Conservation (phyloP, 53 echinoderm and acorn worm genomes). For the Echinometra lucunter region DNA sequence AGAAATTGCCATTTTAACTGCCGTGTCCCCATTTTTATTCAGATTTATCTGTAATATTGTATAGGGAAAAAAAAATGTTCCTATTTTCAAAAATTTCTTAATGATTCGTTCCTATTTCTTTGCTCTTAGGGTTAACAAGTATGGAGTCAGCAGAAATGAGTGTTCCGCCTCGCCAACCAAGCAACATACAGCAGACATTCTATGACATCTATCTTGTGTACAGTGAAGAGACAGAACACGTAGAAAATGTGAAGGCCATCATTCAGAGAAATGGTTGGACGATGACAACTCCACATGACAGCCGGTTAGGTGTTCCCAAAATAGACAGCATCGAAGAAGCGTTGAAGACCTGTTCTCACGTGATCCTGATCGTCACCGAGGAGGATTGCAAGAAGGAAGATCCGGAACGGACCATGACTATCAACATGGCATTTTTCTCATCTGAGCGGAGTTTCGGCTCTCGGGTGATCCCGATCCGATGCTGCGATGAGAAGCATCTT, state of each 20-base stretch:
- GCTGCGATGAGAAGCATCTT: too few relatives aligned
- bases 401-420: background rate
- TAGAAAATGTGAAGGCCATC: background rate
- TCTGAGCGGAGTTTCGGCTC: too few relatives aligned
- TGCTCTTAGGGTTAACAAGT: too few relatives aligned
- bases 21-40: too few relatives aligned
- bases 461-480: background rate
- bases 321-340: background rate
- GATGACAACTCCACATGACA: background rate
- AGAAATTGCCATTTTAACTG: too few relatives aligned
- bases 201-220: background rate
- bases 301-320: background rate
- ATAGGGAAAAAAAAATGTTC: too few relatives aligned
- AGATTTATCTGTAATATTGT: too few relatives aligned
- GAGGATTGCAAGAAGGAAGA: background rate
- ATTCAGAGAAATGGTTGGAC: background rate
- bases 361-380: background rate
- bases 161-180: too few relatives aligned
- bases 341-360: background rate
- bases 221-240: background rate
- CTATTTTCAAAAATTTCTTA: too few relatives aligned
- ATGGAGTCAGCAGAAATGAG: too few relatives aligned
- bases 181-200: too few relatives aligned
- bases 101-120: too few relatives aligned
- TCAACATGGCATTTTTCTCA: background rate